Evolutionary conservation across 2,797 vertebrate genomes (phyloP), one percentile per base, ranked within the genome.

Genomic region (Mallotus villosus): DNA sequence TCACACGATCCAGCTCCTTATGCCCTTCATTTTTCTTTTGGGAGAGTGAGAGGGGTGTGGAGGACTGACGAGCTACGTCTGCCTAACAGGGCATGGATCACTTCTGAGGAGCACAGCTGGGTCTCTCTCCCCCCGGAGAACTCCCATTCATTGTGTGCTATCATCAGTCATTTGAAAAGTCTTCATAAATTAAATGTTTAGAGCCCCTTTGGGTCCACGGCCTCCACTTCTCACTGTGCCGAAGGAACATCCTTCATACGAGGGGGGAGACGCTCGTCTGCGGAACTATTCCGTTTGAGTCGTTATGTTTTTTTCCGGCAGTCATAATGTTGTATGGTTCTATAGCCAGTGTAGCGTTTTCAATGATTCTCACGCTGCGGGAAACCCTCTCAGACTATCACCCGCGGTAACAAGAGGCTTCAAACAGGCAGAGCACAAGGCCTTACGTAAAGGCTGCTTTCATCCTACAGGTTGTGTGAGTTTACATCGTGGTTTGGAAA

Each of bases 151-250:
- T 73, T 59, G 63, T 80, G 77, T 79, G 78, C 82, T 82, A 84
- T 87, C 83, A 81, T 82, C 80, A 79, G 83, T 84, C 80, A 83
- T 85, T 85, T 78, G 74, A 81, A 85, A 81, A 81, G 78, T 81
- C 77, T 75, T 86, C 81, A 71, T 79, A 74, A 89, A 88, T 85
- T 70, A 87, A 84, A 84, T 76, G 78, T 86, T 83, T 77, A 74
- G 74, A 58, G 72, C 67, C 80, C 79, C 81, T 77, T 64, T 82
- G 83, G 84, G 80, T 77, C 21, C n/a, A n/a, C 22, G 65, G 61
- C 78, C 80, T 78, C 73, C 57, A 22, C 63, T 71, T 65, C 61
- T 58, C 61, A 66, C 27, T 21, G 14, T 41, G 75, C 68, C 55
- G 57, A 67, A 67, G 57, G 71, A 55, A 17, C 22, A 53, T 49